phyloP scores from a whole-genome alignment of 2,113 vertebrate species.

The Pavo muticus region DNA sequence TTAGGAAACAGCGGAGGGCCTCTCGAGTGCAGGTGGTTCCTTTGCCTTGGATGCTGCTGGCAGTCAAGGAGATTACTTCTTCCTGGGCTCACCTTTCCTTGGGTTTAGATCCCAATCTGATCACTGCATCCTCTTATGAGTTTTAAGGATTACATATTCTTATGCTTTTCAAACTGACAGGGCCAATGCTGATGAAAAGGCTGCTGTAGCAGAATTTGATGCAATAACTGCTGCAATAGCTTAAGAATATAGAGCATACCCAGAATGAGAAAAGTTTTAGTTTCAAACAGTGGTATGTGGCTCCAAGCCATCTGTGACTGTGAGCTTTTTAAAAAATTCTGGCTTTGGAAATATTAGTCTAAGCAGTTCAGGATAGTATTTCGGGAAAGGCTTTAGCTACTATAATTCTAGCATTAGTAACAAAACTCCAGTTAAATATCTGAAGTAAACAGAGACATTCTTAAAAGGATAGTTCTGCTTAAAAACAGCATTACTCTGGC shows the following conservation, averaged over 20 bases:
- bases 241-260: not conserved
- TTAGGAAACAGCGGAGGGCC: not conserved
- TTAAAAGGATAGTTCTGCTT: slow-evolving; percentile 38
- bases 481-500: slow-evolving; percentile 22
- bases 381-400: slow-evolving; percentile 57
- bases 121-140: not conserved
- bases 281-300: slow-evolving; percentile 13
- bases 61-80: slow-evolving; percentile 24
- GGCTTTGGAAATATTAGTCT: slow-evolving; percentile 67
- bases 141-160: slow-evolving; percentile 22
- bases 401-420: slow-evolving; percentile 70
- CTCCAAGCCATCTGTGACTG: slow-evolving; percentile 44
- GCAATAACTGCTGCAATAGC: not conserved
- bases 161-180: not conserved
- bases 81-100: slow-evolving; percentile 26
- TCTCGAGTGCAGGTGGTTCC: not conserved
- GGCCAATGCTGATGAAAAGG: not conserved
- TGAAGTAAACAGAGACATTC: slow-evolving; percentile 38
- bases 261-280: not conserved
- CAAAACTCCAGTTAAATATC: slow-evolving; percentile 59
- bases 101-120: slow-evolving; percentile 38
- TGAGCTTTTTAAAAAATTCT: slow-evolving; percentile 44
- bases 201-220: not conserved
- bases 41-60: not conserved
- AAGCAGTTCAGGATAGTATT: slow-evolving; percentile 66